phyloP scores from a whole-genome alignment of 2,797 vertebrate species.

The Acanthurus leucopareius region DNA sequence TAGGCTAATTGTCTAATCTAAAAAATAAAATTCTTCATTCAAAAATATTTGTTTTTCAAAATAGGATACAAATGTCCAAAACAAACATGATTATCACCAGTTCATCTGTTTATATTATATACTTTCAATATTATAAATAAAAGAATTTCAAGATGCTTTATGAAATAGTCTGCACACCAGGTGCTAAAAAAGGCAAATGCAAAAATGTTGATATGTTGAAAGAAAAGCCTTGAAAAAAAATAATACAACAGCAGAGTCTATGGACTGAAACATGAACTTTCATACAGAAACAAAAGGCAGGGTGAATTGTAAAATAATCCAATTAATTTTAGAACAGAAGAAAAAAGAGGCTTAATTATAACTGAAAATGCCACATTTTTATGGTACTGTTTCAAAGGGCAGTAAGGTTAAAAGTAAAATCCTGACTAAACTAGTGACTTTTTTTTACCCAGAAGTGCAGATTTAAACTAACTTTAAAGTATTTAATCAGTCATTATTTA shows the following conservation, averaged over 20 bases:
- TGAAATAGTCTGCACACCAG: conserved; percentile 83
- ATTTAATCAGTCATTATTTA: not conserved
- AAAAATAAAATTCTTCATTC: conserved; percentile 77
- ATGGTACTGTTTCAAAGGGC: conserved; percentile 4
- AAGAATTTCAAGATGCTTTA: conserved; percentile 78
- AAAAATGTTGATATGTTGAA: conserved; percentile 74
- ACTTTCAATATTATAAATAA: conserved; percentile 83
- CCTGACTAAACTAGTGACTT: not conserved
- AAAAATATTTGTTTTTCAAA: conserved; percentile 82
- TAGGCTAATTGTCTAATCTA: conserved; percentile 70
- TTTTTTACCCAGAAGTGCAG: conserved; percentile 21
- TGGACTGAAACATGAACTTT: conserved; percentile 68
- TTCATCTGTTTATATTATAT: conserved; percentile 81
- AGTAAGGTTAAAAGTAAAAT: not conserved
- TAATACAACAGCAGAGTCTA: conserved; percentile 68
- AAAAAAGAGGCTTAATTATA: conserved; percentile 20
- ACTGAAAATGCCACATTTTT: conserved; percentile 3
- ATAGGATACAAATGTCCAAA: conserved; percentile 84
- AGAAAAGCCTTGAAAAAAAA: conserved; percentile 71
- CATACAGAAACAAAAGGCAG: conserved; percentile 59
- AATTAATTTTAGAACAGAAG: conserved; percentile 40
- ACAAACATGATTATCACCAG: conserved; percentile 80
- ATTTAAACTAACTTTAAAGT: not conserved
- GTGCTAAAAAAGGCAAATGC: conserved; percentile 83
- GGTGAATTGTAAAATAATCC: conserved; percentile 46